These are phyloP conservation scores for Catocala sponsa DNA, from an alignment of 2,888 invertebrate species.

Conservation along the genomic window DNA sequence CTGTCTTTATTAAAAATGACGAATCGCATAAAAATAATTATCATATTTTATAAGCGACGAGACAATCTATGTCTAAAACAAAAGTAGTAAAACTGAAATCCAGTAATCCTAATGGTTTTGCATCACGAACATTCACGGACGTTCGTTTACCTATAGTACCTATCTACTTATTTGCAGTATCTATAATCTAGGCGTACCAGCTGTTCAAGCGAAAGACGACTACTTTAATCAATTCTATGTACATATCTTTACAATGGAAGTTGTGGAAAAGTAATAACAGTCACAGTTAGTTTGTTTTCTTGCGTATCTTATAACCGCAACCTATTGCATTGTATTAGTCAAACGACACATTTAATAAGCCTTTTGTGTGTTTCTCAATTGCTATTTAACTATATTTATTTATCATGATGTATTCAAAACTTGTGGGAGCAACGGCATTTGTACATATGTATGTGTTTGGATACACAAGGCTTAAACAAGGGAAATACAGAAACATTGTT, in stretches of 20 bases:
- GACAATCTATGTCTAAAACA: constrained; percentile 42
- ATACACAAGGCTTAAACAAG: constrained; percentile 11
- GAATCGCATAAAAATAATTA: constrained; percentile 35
- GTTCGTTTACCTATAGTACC: constrained; percentile 24
- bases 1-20: constrained; percentile 20
- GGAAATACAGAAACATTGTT: background rate
- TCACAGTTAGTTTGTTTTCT: no score
- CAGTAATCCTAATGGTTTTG: constrained; percentile 47
- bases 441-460: background rate
- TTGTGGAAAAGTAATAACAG: no score
- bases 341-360: background rate
- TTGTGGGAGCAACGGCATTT: constrained; percentile 6
- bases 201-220: constrained; percentile 1
- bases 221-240: no score
- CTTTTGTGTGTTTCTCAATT: background rate
- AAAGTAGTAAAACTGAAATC: constrained; percentile 48
- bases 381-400: background rate
- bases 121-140: constrained; percentile 49
- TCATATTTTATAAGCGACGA: constrained; percentile 43
- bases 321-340: no score
- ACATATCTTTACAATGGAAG: no score
- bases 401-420: constrained; percentile 12
- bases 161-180: constrained; percentile 22
- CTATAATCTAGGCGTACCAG: constrained; percentile 19
- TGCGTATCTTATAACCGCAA: no score